Evolutionary conservation across 2,113 vertebrate species (phyloP).

Genomic region (Fulica atra): DNA sequence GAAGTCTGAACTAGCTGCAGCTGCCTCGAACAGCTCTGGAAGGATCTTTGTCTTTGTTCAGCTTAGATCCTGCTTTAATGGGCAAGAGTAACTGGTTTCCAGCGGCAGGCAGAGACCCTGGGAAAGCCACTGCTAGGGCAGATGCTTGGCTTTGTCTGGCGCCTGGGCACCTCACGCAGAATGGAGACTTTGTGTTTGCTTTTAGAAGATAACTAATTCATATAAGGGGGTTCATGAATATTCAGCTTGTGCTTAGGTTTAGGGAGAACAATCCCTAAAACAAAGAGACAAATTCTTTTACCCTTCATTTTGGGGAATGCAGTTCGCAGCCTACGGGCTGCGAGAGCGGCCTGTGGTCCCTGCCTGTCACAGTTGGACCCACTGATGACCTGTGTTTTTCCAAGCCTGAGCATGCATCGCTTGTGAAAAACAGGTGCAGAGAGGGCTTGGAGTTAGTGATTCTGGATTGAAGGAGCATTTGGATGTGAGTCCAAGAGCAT

Average conservation of each 20-base stretch:
- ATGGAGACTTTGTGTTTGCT: conserved; percentile 37
- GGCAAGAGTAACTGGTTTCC: conserved; percentile 55
- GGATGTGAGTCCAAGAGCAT: conserved; percentile 6
- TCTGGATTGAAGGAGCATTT: conserved; percentile 11
- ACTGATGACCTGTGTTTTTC: background rate
- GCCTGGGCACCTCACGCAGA: conserved; percentile 34
- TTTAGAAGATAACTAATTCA: conserved; percentile 50
- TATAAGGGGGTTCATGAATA: conserved; percentile 56
- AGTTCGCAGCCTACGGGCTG: background rate
- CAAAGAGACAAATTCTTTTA: conserved; percentile 57
- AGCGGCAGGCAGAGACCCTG: conserved; percentile 45
- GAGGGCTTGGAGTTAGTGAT: background rate
- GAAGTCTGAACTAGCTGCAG: conserved; percentile 51
- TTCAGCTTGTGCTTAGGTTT: conserved; percentile 7
- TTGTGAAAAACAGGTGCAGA: background rate
- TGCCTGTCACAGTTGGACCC: background rate
- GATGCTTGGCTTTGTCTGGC: background rate
- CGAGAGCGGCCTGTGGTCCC: background rate
- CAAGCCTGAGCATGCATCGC: background rate
- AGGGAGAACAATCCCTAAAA: conserved; percentile 36
- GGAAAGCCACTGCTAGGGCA: conserved; percentile 55
- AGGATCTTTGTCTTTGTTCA: conserved; percentile 50
- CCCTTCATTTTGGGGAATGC: conserved; percentile 17
- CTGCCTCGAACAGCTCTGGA: conserved; percentile 57
- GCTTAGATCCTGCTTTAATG: conserved; percentile 64